These are phyloP conservation scores for Embidobia sp. DNA, from an alignment of 2,888 invertebrate species.

Conservation along the genomic window DNA sequence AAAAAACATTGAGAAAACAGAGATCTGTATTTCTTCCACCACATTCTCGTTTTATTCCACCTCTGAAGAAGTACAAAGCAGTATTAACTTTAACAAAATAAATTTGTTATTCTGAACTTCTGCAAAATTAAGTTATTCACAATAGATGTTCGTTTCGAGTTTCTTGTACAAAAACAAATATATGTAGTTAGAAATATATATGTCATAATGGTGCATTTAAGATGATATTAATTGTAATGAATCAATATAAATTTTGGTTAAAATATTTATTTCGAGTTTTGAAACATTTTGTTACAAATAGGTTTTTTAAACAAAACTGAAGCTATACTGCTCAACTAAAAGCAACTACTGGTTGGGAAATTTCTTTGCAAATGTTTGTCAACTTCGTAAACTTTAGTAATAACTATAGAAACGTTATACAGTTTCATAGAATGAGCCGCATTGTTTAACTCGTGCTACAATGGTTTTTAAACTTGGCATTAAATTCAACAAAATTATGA, in stretches of 20 bases:
- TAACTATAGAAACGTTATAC: slow-evolving; percentile 25
- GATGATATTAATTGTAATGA: no score
- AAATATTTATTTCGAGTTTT: no score
- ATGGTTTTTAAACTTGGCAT: slow-evolving; percentile 23
- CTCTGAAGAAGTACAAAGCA: not conserved
- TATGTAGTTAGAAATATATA: no score
- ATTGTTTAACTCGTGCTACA: slow-evolving; percentile 22
- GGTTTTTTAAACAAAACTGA: no score
- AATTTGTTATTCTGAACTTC: not conserved
- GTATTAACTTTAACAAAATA: slow-evolving; percentile 18
- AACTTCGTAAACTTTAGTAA: slow-evolving; percentile 31
- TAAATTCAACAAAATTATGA: slow-evolving; percentile 24
- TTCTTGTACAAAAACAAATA: no score
- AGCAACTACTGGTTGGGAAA: no score
- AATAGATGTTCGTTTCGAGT: no score
- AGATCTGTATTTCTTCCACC: slow-evolving; percentile 24
- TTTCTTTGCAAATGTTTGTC: slow-evolving; percentile 6
- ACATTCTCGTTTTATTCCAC: not conserved
- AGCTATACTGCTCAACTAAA: no score
- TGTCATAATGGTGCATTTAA: no score
- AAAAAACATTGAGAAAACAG: slow-evolving; percentile 17
- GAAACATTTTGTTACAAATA: no score
- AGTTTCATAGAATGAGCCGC: slow-evolving; percentile 14
- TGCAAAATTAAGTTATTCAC: no score
- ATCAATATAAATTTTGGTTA: no score